Base-by-base conservation (phyloP, 2,113 vertebrate genomes). In the Galemys pyrenaicus region DNA sequence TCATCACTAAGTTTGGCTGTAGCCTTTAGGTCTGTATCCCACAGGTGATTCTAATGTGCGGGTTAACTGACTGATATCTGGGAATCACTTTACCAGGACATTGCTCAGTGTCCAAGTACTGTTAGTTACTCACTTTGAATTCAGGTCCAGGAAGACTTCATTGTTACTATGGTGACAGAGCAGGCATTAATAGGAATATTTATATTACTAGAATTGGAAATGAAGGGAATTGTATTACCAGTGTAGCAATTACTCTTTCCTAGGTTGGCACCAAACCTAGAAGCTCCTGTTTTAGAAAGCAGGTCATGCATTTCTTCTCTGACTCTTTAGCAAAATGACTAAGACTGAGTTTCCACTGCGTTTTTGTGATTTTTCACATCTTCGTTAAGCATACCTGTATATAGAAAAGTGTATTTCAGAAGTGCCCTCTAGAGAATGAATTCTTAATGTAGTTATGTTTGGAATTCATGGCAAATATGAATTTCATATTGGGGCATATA, bases 181-280 rank as follows among this genome's bases (percentile, higher is more conserved):
- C 54, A 95, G 78, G 15, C 49, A 4, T 96, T 96, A 96, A 95
- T 91, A 91, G 79, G 93, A 87, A 95, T 97, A 97, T 96, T 95
- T 95, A 79, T 91, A 87, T 93, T 95, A 67, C 85, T 95, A 89
- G 95, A 46, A 95, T 83, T 87, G 70, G 62, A 96, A 96, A 95
- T 94, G 75, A 86, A 77, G 94, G 60, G 65, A 54, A 70, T 95
- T 73, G 65, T 56, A 90, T 56, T 30, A 28, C 88, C 30, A 5
- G 64, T 39, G 44, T 32, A 94, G 22, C 67, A 92, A 83, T 92
- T 96, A 46, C 16, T 41, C 54, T 97, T 64, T 96, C n/a, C 15
- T 78, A 85, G 0, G 0, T 79, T 96, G 92, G 96, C 87, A 97
- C 3, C 51, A 89, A 96, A 97, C 78, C 78, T 83, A 91, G 49